phyloP scores from a whole-genome alignment of 2,888 invertebrate species.

The Dryadula phaetusa region DNA sequence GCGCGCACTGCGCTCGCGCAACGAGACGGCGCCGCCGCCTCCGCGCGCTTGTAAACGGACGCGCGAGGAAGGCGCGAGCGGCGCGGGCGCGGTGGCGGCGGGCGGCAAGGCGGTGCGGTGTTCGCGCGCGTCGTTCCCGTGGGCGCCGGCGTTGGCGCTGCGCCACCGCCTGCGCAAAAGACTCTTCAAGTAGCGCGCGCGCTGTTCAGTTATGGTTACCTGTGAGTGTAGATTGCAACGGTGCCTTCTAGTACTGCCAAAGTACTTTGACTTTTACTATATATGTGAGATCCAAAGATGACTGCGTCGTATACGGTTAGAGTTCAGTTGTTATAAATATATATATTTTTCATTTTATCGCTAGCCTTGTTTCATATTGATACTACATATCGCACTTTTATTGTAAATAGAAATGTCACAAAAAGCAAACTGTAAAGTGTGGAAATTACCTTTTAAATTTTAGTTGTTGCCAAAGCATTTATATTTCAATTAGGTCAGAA shows the following conservation, averaged over 20 bases:
- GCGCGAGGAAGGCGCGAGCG: conserved; percentile 48
- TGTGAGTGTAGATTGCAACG: conserved; percentile 55
- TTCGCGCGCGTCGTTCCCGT: conserved; percentile 48
- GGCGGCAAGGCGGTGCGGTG: conserved; percentile 51
- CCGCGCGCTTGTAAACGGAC: conserved; percentile 51
- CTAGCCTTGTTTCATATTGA: conserved; percentile 48
- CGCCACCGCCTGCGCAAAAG: conserved; percentile 75
- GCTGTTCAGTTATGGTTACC: conserved; percentile 54
- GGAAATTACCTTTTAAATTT: background rate
- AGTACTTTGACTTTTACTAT: conserved; percentile 56
- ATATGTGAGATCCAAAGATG: conserved; percentile 70
- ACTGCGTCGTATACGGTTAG: conserved; percentile 72
- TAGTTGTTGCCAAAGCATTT: background rate
- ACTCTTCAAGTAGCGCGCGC: conserved; percentile 66
- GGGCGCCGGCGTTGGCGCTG: conserved; percentile 71
- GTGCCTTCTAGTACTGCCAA: conserved; percentile 67
- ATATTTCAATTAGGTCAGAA: background rate
- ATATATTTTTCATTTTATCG: conserved; percentile 54
- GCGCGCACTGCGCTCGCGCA: conserved; percentile 62
- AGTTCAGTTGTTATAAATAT: conserved; percentile 65
- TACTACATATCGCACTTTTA: conserved; percentile 35
- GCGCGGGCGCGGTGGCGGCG: conserved; percentile 38
- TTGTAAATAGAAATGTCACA: background rate
- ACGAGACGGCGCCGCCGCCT: conserved; percentile 50
- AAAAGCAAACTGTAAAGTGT: background rate